Base-by-base conservation (phyloP, 2,888 invertebrate genomes). In the Euproctis similis region DNA sequence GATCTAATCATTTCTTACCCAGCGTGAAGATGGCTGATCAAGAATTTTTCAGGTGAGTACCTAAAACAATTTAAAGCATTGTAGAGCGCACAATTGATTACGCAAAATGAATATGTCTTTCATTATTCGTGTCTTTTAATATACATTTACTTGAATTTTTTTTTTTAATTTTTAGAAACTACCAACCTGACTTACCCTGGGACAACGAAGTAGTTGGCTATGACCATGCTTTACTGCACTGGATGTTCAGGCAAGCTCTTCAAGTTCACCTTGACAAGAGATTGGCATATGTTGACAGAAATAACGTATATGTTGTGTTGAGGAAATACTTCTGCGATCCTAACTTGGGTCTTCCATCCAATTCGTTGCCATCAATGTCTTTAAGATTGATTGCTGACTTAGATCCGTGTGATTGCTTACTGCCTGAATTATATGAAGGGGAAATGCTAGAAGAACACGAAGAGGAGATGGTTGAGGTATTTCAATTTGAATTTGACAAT, bases 161-260 rank as follows among this genome's bases (percentile, higher is more conserved):
- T n/a, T n/a, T 2, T 13, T n/a, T 12, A 20, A 12, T n/a, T n/a
- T n/a, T n/a, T n/a, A 20, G 27, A 6, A 35, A 84, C 0, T 84
- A 82, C 33, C 53, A 63, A 34, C 82, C 82, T 4, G 82, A 84
- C 32, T 46, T 84, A 8, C 28, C 42, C 1, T 84, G 84, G 84
- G 56, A 75, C 22, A 22, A 42, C 1, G 36, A 68, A 22, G 39
- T 55, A 1, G 64, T 76, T 0, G 78, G 80, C 3, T 71, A 70
- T 26, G 42, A 69, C 2, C 60, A 60, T 38, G 26, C 42, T 1
- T 39, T 62, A 3, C 33, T 75, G 0, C 78, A 84, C 36, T 80
- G 80, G 80, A 82, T 84, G 82, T 81, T 84, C 27, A 58, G 74
- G 30, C 62, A 71, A 50, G 76, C 82, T 0, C 50, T 84, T 0